Evolutionary conservation across 2,888 invertebrate species (phyloP).

Genomic region (Thymelicus lineola): DNA sequence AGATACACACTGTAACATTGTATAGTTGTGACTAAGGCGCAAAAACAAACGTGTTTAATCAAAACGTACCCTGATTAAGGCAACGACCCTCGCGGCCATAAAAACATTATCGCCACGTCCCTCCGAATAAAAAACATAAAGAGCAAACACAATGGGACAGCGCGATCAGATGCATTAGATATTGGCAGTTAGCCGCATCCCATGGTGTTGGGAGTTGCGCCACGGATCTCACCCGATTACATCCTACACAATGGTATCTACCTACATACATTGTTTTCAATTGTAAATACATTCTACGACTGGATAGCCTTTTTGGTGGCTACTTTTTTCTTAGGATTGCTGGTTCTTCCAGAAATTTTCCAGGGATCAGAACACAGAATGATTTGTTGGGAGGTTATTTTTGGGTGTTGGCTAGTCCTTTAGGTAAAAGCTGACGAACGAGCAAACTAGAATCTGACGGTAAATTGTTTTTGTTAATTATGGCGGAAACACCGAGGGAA

Average conservation of each 20-base stretch:
- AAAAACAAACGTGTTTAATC: conserved; percentile 76
- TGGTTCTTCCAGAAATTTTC: too few species aligned
- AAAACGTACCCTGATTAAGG: conserved; percentile 81
- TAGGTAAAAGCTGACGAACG: too few species aligned
- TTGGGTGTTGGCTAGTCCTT: too few species aligned
- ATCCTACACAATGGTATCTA: conserved; percentile 47
- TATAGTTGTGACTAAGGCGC: conserved; percentile 10
- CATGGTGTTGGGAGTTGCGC: conserved; percentile 44
- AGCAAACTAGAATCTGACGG: too few species aligned
- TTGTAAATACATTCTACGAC: conserved; percentile 59
- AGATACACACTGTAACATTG: conserved; percentile 25
- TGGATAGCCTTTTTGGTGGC: background rate
- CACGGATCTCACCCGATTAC: conserved; percentile 75
- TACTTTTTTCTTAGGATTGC: too few species aligned
- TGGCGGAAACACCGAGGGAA: too few species aligned
- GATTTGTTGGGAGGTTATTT: too few species aligned
- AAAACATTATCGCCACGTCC: conserved; percentile 83
- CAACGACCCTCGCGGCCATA: conserved; percentile 77
- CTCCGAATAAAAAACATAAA: conserved; percentile 83
- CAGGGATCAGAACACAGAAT: background rate
- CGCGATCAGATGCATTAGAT: conserved; percentile 77
- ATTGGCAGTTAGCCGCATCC: conserved; percentile 81
- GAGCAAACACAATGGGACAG: conserved; percentile 79
- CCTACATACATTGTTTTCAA: conserved; percentile 57
- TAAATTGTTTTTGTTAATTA: too few species aligned